phyloP scores from a whole-genome alignment of 2,113 vertebrate genomes.

The Indicator indicator region DNA sequence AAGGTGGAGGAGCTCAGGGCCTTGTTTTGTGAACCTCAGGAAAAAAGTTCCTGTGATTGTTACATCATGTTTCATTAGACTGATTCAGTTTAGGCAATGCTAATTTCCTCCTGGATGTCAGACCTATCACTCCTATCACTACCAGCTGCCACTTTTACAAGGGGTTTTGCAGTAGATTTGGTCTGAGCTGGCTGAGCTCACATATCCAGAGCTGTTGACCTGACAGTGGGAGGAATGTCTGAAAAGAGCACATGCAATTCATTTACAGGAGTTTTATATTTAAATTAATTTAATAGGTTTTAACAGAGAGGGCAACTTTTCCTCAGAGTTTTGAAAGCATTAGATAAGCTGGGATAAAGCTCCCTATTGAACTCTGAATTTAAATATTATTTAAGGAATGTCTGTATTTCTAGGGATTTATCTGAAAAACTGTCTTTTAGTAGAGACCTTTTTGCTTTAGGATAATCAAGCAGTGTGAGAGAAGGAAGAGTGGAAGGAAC shows the following conservation, averaged over 20 bases:
- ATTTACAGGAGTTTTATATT: background rate
- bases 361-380: background rate
- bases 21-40: background rate
- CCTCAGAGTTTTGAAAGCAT: background rate
- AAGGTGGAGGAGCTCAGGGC: background rate
- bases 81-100: background rate
- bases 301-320: background rate
- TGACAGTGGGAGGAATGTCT: rapidly evolving
- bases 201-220: rapidly evolving
- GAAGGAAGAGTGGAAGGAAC: background rate
- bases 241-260: background rate
- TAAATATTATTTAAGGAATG: background rate
- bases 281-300: background rate
- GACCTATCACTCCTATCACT: background rate
- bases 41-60: background rate
- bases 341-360: background rate
- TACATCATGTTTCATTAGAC: constrained; percentile 14
- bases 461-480: background rate
- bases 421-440: background rate
- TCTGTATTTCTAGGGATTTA: background rate
- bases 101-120: background rate
- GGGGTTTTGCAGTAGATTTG: background rate
- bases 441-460: background rate
- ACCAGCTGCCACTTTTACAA: background rate
- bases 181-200: background rate